Evolutionary conservation across 53 echinoderm and acorn worm species (phyloP).

Genomic region (Echinometra lucunter): DNA sequence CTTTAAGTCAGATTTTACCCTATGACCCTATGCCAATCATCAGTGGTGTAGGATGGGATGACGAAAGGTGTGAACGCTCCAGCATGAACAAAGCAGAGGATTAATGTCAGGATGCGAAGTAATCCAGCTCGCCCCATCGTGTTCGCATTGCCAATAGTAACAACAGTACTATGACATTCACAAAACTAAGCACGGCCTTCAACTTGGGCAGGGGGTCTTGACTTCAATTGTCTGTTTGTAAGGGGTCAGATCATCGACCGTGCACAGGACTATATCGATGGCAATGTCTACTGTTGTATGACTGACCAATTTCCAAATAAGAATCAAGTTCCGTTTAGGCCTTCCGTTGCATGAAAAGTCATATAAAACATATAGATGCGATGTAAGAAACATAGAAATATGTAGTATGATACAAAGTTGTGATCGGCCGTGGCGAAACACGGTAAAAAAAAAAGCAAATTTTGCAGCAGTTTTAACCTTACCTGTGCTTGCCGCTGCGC

Average conservation of each 20-base stretch:
- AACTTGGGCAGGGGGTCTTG: background rate
- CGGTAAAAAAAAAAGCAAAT: background rate
- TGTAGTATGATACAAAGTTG: background rate
- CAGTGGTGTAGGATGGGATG: constrained; percentile 18
- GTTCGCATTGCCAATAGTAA: constrained; percentile 40
- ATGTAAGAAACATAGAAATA: background rate
- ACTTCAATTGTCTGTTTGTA: background rate
- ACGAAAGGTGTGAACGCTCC: constrained; percentile 39
- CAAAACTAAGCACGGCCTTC: too few relatives aligned
- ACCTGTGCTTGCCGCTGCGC: constrained; percentile 53
- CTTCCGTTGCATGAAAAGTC: background rate
- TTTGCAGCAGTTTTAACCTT: constrained; percentile 48
- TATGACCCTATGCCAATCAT: too few relatives aligned
- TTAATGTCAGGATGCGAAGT: background rate
- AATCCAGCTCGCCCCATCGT: background rate
- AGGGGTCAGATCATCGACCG: background rate
- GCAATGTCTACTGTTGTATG: background rate
- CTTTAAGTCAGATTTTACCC: constrained; percentile 40
- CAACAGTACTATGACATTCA: background rate
- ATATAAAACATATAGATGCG: background rate
- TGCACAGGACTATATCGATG: background rate
- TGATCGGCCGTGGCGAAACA: constrained; percentile 41
- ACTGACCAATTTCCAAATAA: background rate
- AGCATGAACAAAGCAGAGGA: background rate
- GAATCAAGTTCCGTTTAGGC: background rate